phyloP scores from a whole-genome alignment of 2,888 invertebrate species.

The Bhutanitis thaidina region DNA sequence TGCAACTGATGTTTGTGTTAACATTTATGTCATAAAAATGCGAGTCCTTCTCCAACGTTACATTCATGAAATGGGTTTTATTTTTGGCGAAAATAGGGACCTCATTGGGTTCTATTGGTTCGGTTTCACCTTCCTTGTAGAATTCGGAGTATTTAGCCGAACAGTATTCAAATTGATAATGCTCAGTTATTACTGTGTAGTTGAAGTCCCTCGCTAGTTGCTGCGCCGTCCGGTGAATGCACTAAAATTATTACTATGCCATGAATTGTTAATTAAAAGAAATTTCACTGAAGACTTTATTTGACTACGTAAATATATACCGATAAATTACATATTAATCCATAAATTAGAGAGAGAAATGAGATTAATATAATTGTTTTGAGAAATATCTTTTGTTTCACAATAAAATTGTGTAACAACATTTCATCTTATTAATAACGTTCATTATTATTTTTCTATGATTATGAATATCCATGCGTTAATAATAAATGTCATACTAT shows the following conservation, averaged over 20 bases:
- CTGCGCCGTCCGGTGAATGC: conserved; percentile 89
- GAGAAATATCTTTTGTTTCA: too few relatives aligned
- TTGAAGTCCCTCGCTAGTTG: conserved; percentile 82
- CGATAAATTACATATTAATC: too few relatives aligned
- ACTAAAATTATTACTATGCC: conserved; percentile 62
- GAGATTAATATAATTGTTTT: too few relatives aligned
- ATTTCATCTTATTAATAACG: too few relatives aligned
- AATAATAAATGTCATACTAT: too few relatives aligned
- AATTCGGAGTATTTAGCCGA: conserved; percentile 89
- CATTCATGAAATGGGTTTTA: conserved; percentile 67
- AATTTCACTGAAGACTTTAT: too few relatives aligned
- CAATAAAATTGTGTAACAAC: too few relatives aligned
- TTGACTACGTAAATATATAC: too few relatives aligned
- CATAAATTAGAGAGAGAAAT: too few relatives aligned
- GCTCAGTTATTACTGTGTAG: conserved; percentile 53
- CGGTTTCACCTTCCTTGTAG: conserved; percentile 40
- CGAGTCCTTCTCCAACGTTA: conserved; percentile 84
- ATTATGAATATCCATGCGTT: too few relatives aligned
- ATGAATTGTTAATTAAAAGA: not conserved
- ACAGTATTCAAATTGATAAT: conserved; percentile 81
- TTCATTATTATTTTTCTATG: too few relatives aligned
- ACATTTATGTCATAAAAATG: conserved; percentile 92
- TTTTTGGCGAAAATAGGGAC: conserved; percentile 54
- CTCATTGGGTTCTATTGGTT: conserved; percentile 20
- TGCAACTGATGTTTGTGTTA: conserved; percentile 89